Base-by-base conservation (phyloP, 2,888 invertebrate genomes). In the Poecilus cupreus region DNA sequence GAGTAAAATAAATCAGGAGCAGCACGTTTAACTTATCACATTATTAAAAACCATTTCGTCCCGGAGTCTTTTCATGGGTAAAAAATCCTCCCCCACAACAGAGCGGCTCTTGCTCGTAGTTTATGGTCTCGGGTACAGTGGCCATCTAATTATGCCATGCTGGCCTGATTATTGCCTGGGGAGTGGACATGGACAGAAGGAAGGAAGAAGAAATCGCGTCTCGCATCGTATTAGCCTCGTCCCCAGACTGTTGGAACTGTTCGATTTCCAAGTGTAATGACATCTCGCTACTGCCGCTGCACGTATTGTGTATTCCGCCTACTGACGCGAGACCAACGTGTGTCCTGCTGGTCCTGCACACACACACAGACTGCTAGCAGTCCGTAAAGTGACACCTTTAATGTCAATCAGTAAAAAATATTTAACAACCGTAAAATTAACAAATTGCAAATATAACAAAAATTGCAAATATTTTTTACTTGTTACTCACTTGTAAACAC, bases 221-320 rank as follows among this genome's bases (percentile, higher is more conserved):
- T 57, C 24, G 24, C 22, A 54, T 54, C 60, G 24, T 24, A 54
- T 18, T 60, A 60, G 60, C 24, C 60, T 13, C 18, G 39, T 18
- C 68, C 64, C 70, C 37, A 80, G 51, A 80, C 80, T 43, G 51
- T 72, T 77, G 51, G 49, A 16, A 79, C 76, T 54, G 70, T 72
- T 79, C 72, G 72, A 51, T 80, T 72, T 80, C 81, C 81, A 70
- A 81, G 68, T 81, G 81, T 81, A 81, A 81, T 76, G 76, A 76
- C 85, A 72, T 72, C 70, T 13, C n/a, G 43, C 11, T 11, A 43
- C 43, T 32, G 43, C 32, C 32, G 37, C 37, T 68, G 13, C 64
- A 11, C 64, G 86, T 88, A 87, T 88, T 88, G 88, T 87, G 87
- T 87, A 88, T 87, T 88, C 88, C 87, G 88, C 88, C 88, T 87